Base-by-base conservation (phyloP, 2,888 invertebrate genomes). In the Eustalomyia histrio region DNA sequence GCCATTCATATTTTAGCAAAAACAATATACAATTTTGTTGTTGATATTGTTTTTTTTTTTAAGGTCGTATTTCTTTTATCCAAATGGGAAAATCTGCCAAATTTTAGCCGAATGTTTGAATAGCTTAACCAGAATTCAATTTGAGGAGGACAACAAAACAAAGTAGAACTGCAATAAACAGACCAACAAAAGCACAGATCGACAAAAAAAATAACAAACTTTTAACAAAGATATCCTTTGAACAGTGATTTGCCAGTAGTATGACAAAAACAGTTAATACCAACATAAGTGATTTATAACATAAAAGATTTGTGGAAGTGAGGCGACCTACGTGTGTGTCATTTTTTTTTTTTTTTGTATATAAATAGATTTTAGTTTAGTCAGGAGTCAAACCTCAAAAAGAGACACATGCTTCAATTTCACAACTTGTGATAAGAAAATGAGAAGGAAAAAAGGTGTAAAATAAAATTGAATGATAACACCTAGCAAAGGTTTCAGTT, bases 211-310 rank as follows among this genome's bases (percentile, higher is more conserved):
- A 10, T 43, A 58, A 4, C 21, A 2, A 69, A 68, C 35, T 73
- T 71, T 55, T 57, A 65, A 61, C 69, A 4, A 61, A 65, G 60
- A 76, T 35, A 78, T 74, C 65, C 73, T 78, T 65, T 60, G 60
- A 81, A 71, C 65, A 69, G 69, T 78, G 80, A 78, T 81, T 78
- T 78, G 74, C 61, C 74, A 65, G 58, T 16, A 69, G 24, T 74
- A 53, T 69, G 74, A 71, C 78, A 76, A 73, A 76, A 80, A 76
- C 67, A 57, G 67, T 29, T 63, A 76, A 76, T 71, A 73, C 76
- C 69, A 69, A 74, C 73, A 71, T 21, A 78, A 74, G 78, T 81
- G 81, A 81, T 81, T 81, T 81, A 81, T 71, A 63, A 74, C 64
- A 67, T 61, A 35, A 65, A 78, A 63, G 74, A 78, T 81, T 76